Evolutionary conservation across 2,113 vertebrate genomes (phyloP).

Genomic region (Colistium nudipinnis): DNA sequence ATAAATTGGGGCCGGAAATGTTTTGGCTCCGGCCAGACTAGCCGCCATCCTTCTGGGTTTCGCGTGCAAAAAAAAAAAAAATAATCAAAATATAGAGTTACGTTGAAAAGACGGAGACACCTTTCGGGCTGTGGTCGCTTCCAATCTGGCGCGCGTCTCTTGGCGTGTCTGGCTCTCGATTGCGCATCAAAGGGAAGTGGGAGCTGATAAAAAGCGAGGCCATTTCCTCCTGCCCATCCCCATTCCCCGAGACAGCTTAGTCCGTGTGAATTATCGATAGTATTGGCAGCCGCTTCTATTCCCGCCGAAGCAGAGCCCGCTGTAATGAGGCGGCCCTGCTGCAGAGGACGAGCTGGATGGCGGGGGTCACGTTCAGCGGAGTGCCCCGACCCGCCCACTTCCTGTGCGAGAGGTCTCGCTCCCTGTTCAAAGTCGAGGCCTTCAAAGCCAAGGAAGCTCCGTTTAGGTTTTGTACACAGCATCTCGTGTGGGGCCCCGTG

Average conservation of each 20-base stretch:
- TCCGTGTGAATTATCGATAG: constrained; percentile 79
- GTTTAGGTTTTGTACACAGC: not conserved
- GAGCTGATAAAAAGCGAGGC: constrained; percentile 73
- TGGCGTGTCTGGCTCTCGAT: constrained; percentile 66
- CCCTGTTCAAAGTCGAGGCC: constrained; percentile 25
- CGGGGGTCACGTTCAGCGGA: constrained; percentile 46
- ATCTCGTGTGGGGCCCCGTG: constrained; percentile 4
- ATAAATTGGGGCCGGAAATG: constrained; percentile 59
- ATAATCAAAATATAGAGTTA: too few species aligned
- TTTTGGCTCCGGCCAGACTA: constrained; percentile 54
- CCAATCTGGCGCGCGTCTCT: constrained; percentile 71
- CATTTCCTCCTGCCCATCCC: constrained; percentile 69
- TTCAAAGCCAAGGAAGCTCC: constrained; percentile 5
- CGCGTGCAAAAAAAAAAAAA: constrained; percentile 48
- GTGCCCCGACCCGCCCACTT: constrained; percentile 25
- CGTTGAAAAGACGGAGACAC: constrained; percentile 66
- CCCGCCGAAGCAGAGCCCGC: constrained; percentile 64
- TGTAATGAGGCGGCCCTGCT: constrained; percentile 75
- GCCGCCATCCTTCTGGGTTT: constrained; percentile 55
- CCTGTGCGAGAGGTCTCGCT: constrained; percentile 31
- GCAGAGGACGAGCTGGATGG: constrained; percentile 60
- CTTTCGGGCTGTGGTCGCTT: constrained; percentile 65
- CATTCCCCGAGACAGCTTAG: constrained; percentile 76
- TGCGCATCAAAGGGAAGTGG: constrained; percentile 75
- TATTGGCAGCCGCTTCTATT: constrained; percentile 74